Percentiles rank a stretch among this genome's conserved stretches.
Evolutionary conservation across 2,888 invertebrate genomes (phyloP).

Genomic region (Latrodectus hesperus): DNA sequence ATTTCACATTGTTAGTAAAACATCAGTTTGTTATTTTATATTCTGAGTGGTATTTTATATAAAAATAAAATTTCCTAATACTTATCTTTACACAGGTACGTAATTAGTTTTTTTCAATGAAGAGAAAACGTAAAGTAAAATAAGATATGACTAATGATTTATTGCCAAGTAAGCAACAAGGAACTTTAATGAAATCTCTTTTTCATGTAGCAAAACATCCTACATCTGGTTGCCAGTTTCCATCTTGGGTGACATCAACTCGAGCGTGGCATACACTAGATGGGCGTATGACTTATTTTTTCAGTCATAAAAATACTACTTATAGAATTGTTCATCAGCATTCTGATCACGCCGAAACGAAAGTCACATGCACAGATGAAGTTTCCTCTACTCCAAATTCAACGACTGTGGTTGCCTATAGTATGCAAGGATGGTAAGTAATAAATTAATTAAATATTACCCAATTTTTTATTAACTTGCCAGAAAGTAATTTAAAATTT

Average conservation of each 20-base stretch:
- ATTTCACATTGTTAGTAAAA: no score
- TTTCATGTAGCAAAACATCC: constrained; percentile 81
- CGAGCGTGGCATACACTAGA: constrained; percentile 71
- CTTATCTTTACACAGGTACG: no score
- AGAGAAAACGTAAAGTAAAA: no score
- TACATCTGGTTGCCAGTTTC: constrained; percentile 77
- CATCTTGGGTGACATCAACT: constrained; percentile 67
- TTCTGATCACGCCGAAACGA: constrained; percentile 63
- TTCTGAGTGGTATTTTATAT: no score
- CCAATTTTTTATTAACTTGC: no score
- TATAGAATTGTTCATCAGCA: constrained; percentile 63
- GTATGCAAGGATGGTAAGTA: constrained; percentile 71
- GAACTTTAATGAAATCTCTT: not conserved
- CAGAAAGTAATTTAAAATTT: no score
- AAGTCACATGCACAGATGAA: constrained; percentile 69
- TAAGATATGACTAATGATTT: no score
- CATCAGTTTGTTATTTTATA: no score
- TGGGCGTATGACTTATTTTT: constrained; percentile 68
- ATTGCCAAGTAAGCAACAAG: not conserved
- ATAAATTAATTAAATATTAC: not conserved
- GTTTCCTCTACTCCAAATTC: constrained; percentile 72
- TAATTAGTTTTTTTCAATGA: no score
- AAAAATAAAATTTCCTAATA: no score
- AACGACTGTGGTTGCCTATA: constrained; percentile 75
- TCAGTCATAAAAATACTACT: constrained; percentile 66